Evolutionary conservation across 2,888 invertebrate species (phyloP).

Genomic region (Phania funesta): DNA sequence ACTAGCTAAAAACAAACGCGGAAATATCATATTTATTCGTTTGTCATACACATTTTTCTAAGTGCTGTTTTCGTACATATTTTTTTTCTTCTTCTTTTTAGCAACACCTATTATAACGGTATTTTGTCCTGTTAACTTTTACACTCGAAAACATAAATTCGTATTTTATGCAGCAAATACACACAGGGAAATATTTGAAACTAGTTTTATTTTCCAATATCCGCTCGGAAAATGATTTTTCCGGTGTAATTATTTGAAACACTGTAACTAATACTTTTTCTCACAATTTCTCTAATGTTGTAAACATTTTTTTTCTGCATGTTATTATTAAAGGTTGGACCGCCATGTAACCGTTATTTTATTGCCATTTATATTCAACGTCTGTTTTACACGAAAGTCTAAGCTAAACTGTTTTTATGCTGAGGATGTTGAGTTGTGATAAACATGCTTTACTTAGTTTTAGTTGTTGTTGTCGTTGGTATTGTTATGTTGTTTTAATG

Average conservation of each 20-base stretch:
- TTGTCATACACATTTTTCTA: not conserved
- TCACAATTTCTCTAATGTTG: slow-evolving; percentile 2
- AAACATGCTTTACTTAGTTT: slow-evolving; percentile 46
- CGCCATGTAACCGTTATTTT: slow-evolving; percentile 38
- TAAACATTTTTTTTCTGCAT: not conserved
- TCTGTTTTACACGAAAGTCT: slow-evolving; percentile 57
- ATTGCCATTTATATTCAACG: slow-evolving; percentile 15
- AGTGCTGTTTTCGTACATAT: slow-evolving; percentile 5
- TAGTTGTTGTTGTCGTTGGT: slow-evolving; percentile 14
- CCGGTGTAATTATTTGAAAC: not conserved
- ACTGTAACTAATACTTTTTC: not conserved
- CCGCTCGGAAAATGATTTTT: not conserved
- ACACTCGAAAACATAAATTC: slow-evolving; percentile 5
- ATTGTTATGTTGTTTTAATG: slow-evolving; percentile 26
- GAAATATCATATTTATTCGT: slow-evolving; percentile 22
- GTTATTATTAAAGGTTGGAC: not conserved
- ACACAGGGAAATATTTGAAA: not conserved
- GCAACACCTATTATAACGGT: slow-evolving; percentile 42
- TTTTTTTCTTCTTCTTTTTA: slow-evolving; percentile 16
- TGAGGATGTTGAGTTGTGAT: slow-evolving; percentile 51
- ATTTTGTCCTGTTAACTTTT: slow-evolving; percentile 6
- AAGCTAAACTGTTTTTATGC: slow-evolving; percentile 52
- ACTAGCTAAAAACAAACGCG: slow-evolving; percentile 18
- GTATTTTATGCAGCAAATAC: not conserved
- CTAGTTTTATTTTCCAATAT: not conserved